A percentile compares a stretch with the other conserved stretches of the same genome.
Evolutionary conservation across 2,113 vertebrate species (phyloP).

Genomic region (Eolophus roseicapilla): DNA sequence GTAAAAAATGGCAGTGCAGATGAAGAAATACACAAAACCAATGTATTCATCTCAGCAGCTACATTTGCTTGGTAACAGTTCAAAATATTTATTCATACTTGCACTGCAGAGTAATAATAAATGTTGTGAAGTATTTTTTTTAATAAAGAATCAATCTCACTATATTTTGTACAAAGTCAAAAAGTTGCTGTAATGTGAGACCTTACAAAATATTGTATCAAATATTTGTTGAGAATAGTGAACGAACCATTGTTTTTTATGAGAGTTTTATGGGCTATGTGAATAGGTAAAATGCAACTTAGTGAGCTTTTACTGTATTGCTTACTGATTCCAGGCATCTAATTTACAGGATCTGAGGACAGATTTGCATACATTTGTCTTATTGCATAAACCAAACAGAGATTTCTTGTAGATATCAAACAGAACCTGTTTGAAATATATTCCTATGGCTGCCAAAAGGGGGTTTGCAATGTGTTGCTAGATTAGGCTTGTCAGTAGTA

Average conservation of each 20-base stretch:
- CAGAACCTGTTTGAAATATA: conserved; percentile 15
- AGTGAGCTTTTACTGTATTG: conserved; percentile 23
- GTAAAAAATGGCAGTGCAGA: conserved; percentile 4
- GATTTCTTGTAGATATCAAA: conserved; percentile 59
- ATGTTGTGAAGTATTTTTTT: background rate
- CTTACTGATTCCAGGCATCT: conserved; percentile 34
- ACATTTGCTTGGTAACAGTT: conserved; percentile 46
- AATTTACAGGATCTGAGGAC: background rate
- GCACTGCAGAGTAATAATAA: conserved; percentile 12
- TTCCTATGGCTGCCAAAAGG: conserved; percentile 3
- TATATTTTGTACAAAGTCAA: conserved; percentile 28
- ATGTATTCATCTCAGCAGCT: conserved; percentile 29
- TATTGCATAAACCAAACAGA: conserved; percentile 40
- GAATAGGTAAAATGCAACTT: conserved; percentile 35
- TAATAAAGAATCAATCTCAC: background rate
- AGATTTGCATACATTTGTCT: conserved; percentile 58
- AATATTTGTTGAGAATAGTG: conserved; percentile 2
- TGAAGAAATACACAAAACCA: conserved; percentile 33
- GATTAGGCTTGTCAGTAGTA: background rate
- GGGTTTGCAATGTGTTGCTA: background rate
- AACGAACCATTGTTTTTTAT: conserved; percentile 34
- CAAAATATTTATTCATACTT: conserved; percentile 56
- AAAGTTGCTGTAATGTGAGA: conserved; percentile 15
- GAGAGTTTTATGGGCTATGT: conserved; percentile 6
- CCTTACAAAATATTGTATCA: conserved; percentile 3